Evolutionary conservation across 2,888 invertebrate genomes (phyloP).

Genomic region (Copidosoma aretas): DNA sequence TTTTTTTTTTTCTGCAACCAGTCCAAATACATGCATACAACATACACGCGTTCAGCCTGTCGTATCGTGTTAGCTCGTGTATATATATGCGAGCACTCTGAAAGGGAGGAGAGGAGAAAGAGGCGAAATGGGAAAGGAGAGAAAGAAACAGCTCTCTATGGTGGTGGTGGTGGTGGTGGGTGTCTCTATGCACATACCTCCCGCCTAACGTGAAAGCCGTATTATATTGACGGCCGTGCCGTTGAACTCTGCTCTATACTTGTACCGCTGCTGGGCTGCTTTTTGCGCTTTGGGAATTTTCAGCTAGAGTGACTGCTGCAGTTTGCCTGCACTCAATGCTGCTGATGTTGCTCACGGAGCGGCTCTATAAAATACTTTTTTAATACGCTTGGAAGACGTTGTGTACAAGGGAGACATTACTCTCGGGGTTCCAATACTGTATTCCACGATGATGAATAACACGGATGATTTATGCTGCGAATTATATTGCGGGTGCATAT

Average conservation of each 20-base stretch:
- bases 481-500: constrained; percentile 6
- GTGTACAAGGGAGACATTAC: too few species aligned
- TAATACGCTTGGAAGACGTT: too few species aligned
- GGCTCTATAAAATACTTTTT: too few species aligned
- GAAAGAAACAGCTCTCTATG: not conserved
- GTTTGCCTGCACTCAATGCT: too few species aligned
- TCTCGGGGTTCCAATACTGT: constrained; percentile 6
- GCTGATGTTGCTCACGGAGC: too few species aligned
- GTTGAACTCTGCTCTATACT: constrained; percentile 9
- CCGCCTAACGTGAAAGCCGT: constrained; percentile 6
- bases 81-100: constrained; percentile 13
- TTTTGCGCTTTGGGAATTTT: too few species aligned
- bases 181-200: not conserved
- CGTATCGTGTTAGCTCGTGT: not conserved
- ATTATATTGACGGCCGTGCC: constrained; percentile 2
- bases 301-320: too few species aligned
- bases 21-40: not conserved
- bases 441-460: constrained; percentile 24
- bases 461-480: constrained; percentile 18
- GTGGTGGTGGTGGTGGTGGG: not conserved
- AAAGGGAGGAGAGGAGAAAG: constrained; percentile 10
- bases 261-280: too few species aligned
- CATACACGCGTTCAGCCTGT: not conserved
- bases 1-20: constrained; percentile 11
- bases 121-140: constrained; percentile 15